Base-by-base conservation (phyloP, 2,797 vertebrate genomes). In the Poeciliopsis infans region DNA sequence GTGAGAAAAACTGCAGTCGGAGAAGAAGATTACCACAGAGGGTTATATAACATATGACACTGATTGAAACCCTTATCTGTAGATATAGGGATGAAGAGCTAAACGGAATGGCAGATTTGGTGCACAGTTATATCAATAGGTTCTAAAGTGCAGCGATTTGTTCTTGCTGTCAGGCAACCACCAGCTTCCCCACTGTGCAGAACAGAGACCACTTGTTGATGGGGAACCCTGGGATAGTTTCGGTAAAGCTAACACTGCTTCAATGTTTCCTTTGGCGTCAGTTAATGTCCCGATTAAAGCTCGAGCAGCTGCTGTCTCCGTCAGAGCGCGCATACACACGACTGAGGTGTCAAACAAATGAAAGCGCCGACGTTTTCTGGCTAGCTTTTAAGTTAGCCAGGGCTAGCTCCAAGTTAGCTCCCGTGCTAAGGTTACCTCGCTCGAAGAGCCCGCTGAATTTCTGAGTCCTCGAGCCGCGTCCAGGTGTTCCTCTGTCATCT, bases 181-280 rank as follows among this genome's bases (percentile, higher is more conserved):
- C 28, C 28, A 64, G 31, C 59, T 64, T 64, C 31, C 59, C 59
- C 59, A 4, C 59, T 64, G 59, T 64, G 59, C 59, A 25, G 8
- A 68, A 36, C 36, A 41, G 70, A 79, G 77, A 91, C 89, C 92
- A 94, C 93, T 93, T 93, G 93, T 94, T 93, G 93, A 93, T 83
- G 78, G 28, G 31, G 7, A 68, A 68, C 77, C 16, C 13, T 66
- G 1, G 7, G 18, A 75, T 41, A 78, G 41, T 83, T 80, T 81
- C 57, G 23, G 16, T 75, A 71, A 12, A 47, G 2, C 31, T 43
- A 57, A n/a, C 59, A 69, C 64, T 6, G 12, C 1, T 49, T 33
- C 3, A 1, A 45, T 11, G 4, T 36, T 23, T 0, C 51, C 25
- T 20, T 6, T 25, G 4, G 31, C 4, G 0, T 49, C 31, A 8